A percentile compares a stretch with the other conserved stretches of the same genome.
phyloP scores from a whole-genome alignment of 2,888 invertebrate genomes.

The Strigamia maritima region DNA sequence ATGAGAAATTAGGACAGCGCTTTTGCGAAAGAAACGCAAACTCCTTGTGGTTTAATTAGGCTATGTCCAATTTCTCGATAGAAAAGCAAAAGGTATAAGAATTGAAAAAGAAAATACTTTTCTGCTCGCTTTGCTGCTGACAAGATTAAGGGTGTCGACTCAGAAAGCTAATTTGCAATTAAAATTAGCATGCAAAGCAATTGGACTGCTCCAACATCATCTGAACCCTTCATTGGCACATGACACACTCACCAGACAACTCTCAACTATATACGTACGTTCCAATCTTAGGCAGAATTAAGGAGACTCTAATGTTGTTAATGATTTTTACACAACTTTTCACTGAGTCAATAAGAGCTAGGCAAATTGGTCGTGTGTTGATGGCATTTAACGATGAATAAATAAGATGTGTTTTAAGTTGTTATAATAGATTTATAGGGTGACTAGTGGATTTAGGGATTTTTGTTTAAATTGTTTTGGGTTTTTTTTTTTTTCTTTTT shows the following conservation, averaged over 20 bases:
- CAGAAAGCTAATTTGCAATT: constrained; percentile 32
- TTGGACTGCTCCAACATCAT: background rate
- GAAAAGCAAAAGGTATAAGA: constrained; percentile 6
- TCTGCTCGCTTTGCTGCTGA: constrained; percentile 32
- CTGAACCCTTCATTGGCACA: background rate
- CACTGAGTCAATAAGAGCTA: too few species aligned
- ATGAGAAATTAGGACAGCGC: background rate
- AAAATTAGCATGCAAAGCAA: constrained; percentile 32
- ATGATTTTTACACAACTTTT: too few species aligned
- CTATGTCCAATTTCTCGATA: background rate
- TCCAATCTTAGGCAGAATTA: background rate
- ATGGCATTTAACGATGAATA: too few species aligned
- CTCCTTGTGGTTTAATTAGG: constrained; percentile 2
- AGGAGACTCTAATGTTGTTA: background rate
- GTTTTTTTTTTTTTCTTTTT: too few species aligned
- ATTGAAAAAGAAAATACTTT: background rate
- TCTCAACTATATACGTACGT: background rate
- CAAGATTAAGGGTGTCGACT: constrained; percentile 34
- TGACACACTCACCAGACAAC: background rate
- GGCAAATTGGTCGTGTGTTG: too few species aligned
- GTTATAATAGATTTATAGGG: too few species aligned
- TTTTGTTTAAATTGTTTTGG: too few species aligned
- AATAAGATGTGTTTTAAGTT: too few species aligned
- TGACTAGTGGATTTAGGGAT: too few species aligned
- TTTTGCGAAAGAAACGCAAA: background rate